Base-by-base conservation (phyloP, 2,797 vertebrate species). In the Brachyrhaphis roseni region DNA sequence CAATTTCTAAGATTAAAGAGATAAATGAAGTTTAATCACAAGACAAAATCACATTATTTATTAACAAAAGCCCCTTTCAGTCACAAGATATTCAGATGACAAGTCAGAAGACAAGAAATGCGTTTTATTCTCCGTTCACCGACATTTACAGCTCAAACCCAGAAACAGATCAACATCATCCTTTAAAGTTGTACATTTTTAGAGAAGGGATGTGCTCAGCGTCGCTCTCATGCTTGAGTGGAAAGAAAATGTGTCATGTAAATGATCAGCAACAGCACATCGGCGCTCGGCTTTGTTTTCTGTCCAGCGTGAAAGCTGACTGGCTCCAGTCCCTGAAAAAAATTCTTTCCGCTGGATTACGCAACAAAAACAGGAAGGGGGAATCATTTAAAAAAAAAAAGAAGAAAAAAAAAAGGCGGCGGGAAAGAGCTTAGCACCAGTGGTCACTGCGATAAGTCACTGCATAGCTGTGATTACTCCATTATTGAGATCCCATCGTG, bases 311-410 rank as follows among this genome's bases (percentile, higher is more conserved):
- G 79, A 84, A 86, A 84, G 82, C 79, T 79, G 74, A 79, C 84
- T 93, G 92, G 91, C 89, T 88, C 80, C 43, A 26, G 76, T 87
- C 84, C 82, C 76, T 15, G 0, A 36, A 81, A 83, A 82, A 78
- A 46, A 80, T 68, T 84, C 51, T 84, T 91, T 93, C 89, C 80
- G 47, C 88, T 87, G 87, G 85, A 92, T 93, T 92, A 91, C 39
- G 85, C 87, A 93, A 91, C 90, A 90, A 88, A 88, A 90, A 83
- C 88, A 91, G 90, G 90, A 92, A 92, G 89, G n/a, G 66, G 82
- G 89, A 87, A 89, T 90, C 64, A 8, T 68, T 41, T 26, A 13
- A 66, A 64, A 15, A 64, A 64, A 62, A 62, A 2, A 31, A 64
- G 8, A 62, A 64, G 28, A 62, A 91, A 88, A 72, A 86, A 88